phyloP scores from a whole-genome alignment of 2,113 vertebrate genomes.

The Bombycilla garrulus region DNA sequence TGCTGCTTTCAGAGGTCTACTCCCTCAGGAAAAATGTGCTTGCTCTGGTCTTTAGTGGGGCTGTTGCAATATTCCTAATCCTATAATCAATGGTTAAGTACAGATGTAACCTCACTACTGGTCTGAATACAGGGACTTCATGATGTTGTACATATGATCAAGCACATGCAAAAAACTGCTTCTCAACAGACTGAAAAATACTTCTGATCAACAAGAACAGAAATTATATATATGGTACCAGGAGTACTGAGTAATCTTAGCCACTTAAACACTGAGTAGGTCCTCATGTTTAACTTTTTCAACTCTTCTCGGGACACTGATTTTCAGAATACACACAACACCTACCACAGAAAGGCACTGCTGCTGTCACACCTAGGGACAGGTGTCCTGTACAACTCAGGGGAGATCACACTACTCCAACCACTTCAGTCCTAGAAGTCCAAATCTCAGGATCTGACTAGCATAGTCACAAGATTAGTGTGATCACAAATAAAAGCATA shows the following conservation, averaged over 20 bases:
- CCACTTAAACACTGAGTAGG: neutral
- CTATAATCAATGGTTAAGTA: neutral
- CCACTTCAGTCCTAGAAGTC: neutral
- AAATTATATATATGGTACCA: neutral
- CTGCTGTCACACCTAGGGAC: neutral
- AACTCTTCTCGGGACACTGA: neutral
- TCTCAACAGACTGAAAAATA: neutral
- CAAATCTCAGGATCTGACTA: neutral
- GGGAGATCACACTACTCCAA: neutral
- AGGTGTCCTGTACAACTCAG: neutral
- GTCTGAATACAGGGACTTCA: neutral
- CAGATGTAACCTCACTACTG: neutral
- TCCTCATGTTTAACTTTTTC: neutral
- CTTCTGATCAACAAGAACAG: neutral
- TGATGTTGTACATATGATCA: neutral
- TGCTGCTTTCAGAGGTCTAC: neutral
- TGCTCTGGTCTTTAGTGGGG: neutral
- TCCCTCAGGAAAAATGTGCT: constrained; percentile 39
- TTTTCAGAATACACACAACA: neutral
- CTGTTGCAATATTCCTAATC: neutral
- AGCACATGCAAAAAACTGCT: neutral
- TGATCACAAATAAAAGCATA: neutral
- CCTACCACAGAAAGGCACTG: neutral
- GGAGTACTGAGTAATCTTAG: neutral
- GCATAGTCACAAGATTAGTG: neutral